Conservation (phyloP, 1,140 invertebrate species). For the Thaumetopoea pityocampa region DNA sequence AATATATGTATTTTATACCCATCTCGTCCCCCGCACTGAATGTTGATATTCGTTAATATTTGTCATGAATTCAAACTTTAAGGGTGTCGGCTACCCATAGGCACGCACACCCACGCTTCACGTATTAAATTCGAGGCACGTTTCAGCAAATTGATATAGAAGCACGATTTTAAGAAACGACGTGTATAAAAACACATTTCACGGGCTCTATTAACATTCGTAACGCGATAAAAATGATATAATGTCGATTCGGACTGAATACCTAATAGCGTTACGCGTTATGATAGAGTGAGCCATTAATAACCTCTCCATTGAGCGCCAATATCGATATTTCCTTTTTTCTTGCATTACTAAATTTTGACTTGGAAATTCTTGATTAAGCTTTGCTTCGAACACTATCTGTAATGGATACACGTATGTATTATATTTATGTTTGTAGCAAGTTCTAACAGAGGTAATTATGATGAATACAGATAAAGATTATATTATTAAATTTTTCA, state of each 20-base stretch:
- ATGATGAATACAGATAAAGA: no score
- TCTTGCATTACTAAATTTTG: no score
- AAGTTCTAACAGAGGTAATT: no score
- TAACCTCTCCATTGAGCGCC: slow-evolving; percentile 16
- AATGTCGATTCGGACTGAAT: slow-evolving; percentile 21
- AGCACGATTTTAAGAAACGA: slow-evolving; percentile 56
- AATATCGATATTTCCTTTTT: slow-evolving; percentile 8
- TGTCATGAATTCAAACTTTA: slow-evolving; percentile 2
- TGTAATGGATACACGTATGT: no score
- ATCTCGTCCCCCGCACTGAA: neutral
- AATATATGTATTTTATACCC: no score
- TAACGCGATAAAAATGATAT: slow-evolving; percentile 34
- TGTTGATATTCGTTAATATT: neutral
- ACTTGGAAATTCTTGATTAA: no score
- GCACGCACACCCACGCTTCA: slow-evolving; percentile 20
- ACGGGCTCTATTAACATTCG: slow-evolving; percentile 38
- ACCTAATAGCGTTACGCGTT: slow-evolving; percentile 13
- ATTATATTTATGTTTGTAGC: no score
- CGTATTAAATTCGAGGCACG: slow-evolving; percentile 38
- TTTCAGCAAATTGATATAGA: slow-evolving; percentile 51
- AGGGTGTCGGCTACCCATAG: slow-evolving; percentile 2
- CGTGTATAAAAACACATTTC: slow-evolving; percentile 49
- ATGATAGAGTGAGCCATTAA: slow-evolving; percentile 7
- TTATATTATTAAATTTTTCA: no score
- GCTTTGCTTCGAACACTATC: no score